Base-by-base conservation (phyloP, 2,888 invertebrate genomes). In the Pecten maximus region DNA sequence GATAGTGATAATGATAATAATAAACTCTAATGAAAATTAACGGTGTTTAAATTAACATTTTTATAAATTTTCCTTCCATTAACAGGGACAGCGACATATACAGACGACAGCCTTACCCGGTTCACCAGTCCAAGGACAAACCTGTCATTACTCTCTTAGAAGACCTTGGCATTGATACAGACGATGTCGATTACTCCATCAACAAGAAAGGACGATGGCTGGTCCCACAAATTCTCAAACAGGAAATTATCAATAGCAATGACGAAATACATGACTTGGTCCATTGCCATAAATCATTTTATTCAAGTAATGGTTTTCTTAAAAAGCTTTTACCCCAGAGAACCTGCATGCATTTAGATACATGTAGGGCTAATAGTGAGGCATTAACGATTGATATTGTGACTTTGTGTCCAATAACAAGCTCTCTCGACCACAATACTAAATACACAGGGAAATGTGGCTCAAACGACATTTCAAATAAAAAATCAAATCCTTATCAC, bases 181-280 rank as follows among this genome's bases (percentile, higher is more conserved):
- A 94, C 40, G 89, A 93, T 40, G 93, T 95, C 19, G 90, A 89
- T 0, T 93, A 94, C 86, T 95, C 95, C 0, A 91, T 95, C 23
- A 95, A 95, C 91, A 95, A 95, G 89, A 94, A 93, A 89, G 91
- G 93, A 10, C 88, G 95, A 88, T 95, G 95, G 95, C 88, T 88
- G 6, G 89, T 95, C 0, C 95, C 95, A 2, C 90, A 92, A 0
- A 88, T 92, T 2, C 87, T 95, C 0, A 93, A 93, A 88, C 90
- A 90, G 0, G 92, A 93, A 28, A 93, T 94, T 40, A 91, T 94
- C 39, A 48, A 87, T 4, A 90, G 91, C 39, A 90, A 90, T 0
- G 91, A 93, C 16, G 91, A 92, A 19, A 88, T 89, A n/a, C 91
- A 88, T 40, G 92, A 93, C 40, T 86, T 94, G 10, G 88, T 93